These are phyloP conservation scores for Belgica antarctica DNA, from an alignment of 2,888 invertebrate genomes.

Conservation along the genomic window DNA sequence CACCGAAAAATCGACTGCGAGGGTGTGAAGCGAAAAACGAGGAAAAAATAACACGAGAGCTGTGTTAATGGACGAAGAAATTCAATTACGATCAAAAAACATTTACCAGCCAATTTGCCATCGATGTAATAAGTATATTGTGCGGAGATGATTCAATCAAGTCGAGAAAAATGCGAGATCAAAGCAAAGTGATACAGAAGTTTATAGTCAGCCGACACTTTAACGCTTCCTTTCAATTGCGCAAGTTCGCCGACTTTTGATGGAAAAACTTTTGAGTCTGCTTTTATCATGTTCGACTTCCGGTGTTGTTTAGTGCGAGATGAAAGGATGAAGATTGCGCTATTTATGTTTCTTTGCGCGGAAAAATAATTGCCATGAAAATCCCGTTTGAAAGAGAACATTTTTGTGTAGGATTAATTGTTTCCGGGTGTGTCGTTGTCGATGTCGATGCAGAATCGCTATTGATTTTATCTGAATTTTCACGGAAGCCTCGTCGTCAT, in stretches of 20 bases:
- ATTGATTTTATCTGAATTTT: conserved; percentile 24
- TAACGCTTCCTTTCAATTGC: conserved; percentile 1
- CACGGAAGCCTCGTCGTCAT: neutral
- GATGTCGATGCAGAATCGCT: conserved; percentile 27
- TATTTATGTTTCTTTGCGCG: conserved; percentile 35
- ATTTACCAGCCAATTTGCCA: conserved; percentile 38
- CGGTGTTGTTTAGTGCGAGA: neutral
- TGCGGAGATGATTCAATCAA: conserved; percentile 36
- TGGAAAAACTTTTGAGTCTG: too few species aligned
- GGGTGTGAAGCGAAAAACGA: neutral
- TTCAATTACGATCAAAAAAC: conserved; percentile 42
- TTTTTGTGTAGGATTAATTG: neutral
- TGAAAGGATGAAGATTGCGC: neutral
- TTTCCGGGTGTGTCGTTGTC: conserved; percentile 28
- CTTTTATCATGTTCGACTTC: too few species aligned
- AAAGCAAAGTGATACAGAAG: conserved; percentile 2
- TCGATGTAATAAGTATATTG: conserved; percentile 24
- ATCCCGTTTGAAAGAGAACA: neutral
- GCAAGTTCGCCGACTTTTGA: too few species aligned
- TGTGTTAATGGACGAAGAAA: conserved; percentile 35
- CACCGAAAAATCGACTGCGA: neutral
- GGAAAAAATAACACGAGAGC: neutral
- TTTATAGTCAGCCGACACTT: conserved; percentile 16
- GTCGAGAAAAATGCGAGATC: neutral
- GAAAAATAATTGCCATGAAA: conserved; percentile 42